Conservation (phyloP, 2,797 vertebrate species). For the Potorous gilbertii region DNA sequence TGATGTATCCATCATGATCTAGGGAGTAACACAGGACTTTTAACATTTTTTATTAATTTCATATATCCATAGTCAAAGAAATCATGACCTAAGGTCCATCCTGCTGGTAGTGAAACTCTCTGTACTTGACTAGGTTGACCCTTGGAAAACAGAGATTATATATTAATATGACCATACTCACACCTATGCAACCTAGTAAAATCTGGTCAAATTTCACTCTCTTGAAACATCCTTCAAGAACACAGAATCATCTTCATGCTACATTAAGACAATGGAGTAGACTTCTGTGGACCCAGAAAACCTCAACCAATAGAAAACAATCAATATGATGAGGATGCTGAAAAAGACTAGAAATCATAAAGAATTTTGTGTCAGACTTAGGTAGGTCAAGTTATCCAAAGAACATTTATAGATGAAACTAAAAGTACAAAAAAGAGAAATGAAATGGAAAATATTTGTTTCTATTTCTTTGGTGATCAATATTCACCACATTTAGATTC, state of each 20-base stretch:
- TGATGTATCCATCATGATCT: neutral
- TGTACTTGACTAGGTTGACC: neutral
- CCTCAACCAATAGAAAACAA: neutral
- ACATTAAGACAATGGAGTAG: neutral
- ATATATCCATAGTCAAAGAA: neutral
- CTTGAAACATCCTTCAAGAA: neutral
- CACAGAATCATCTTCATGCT: neutral
- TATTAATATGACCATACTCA: neutral
- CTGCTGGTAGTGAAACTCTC: neutral
- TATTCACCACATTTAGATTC: neutral
- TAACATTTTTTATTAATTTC: neutral
- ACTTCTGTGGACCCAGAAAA: neutral
- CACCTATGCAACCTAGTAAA: neutral
- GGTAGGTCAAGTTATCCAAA: neutral
- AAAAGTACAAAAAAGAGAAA: neutral
- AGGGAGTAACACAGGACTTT: neutral
- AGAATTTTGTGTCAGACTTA: neutral
- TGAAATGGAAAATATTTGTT: neutral
- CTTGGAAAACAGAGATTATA: neutral
- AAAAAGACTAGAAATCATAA: neutral
- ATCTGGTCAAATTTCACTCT: neutral
- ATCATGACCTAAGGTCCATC: neutral
- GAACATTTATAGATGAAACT: neutral
- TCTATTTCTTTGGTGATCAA: neutral
- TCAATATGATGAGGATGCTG: neutral